Evolutionary conservation across 1,140 invertebrate genomes (phyloP).

Genomic region (Drosophila ironensis): DNA sequence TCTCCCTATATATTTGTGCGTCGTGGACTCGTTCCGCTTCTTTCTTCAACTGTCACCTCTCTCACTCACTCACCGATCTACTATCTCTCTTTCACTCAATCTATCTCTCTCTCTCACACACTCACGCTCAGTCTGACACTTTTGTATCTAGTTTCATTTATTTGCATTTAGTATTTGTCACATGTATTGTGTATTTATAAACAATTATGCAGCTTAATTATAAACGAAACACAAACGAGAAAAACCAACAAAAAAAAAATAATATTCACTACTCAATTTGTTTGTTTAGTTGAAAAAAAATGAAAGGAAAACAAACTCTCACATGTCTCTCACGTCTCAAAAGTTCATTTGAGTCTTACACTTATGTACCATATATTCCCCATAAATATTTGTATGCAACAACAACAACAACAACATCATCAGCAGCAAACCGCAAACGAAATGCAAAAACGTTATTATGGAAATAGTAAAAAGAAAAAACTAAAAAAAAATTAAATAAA

Average conservation of each 20-base stretch:
- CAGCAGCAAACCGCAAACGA: constrained; percentile 56
- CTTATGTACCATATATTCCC: constrained; percentile 54
- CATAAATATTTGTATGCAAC: constrained; percentile 55
- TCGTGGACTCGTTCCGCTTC: constrained; percentile 21
- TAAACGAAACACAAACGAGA: constrained; percentile 57
- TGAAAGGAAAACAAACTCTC: constrained; percentile 49
- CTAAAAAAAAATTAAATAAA: constrained; percentile 73
- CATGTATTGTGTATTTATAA: constrained; percentile 80
- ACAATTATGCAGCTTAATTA: constrained; percentile 80
- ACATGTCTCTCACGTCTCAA: constrained; percentile 78
- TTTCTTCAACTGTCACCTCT: constrained; percentile 24
- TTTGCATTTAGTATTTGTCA: constrained; percentile 80
- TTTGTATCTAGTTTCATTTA: constrained; percentile 81
- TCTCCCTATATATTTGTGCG: constrained; percentile 18
- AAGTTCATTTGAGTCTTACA: constrained; percentile 56
- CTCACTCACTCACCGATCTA: constrained; percentile 16
- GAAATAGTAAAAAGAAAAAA: constrained; percentile 68
- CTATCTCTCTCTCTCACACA: constrained; percentile 41
- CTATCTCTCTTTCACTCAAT: constrained; percentile 19
- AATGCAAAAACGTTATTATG: constrained; percentile 74
- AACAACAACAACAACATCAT: constrained; percentile 33
- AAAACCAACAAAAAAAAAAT: constrained; percentile 49
- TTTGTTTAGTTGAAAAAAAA: constrained; percentile 23
- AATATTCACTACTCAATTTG: constrained; percentile 48
- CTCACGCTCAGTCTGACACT: constrained; percentile 73